These are phyloP conservation scores for Limanda limanda DNA, from an alignment of 2,113 vertebrate species.

Conservation along the genomic window DNA sequence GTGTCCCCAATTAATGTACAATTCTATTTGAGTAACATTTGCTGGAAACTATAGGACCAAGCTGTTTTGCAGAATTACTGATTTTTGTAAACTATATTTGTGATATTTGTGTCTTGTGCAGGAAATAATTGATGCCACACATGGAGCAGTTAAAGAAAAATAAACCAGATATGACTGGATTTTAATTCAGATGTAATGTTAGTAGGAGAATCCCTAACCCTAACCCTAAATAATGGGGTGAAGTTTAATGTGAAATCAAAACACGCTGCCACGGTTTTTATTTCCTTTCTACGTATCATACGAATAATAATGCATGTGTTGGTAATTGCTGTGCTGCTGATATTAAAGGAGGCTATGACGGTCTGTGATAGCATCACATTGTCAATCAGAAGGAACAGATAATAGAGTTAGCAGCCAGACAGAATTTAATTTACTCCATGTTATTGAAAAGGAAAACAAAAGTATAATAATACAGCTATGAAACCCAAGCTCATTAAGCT, in stretches of 20 bases:
- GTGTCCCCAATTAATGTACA: too few species aligned
- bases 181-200: neutral
- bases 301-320: neutral
- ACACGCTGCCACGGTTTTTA: neutral
- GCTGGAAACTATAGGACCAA: too few species aligned
- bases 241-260: neutral
- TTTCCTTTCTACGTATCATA: neutral
- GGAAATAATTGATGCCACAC: too few species aligned
- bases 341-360: slow-evolving; percentile 37
- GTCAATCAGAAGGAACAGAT: slow-evolving; percentile 42
- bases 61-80: too few species aligned
- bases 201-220: neutral
- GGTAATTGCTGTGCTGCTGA: neutral
- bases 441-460: slow-evolving; percentile 33
- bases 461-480: slow-evolving; percentile 44
- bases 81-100: too few species aligned
- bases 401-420: slow-evolving; percentile 32
- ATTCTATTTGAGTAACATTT: too few species aligned
- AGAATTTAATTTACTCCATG: slow-evolving; percentile 38
- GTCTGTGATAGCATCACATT: neutral
- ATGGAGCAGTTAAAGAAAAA: neutral
- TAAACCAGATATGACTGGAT: neutral
- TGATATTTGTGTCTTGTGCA: too few species aligned
- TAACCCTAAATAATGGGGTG: neutral
- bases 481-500: slow-evolving; percentile 46